phyloP scores from a whole-genome alignment of 1,140 invertebrate genomes.

The Solenopsis invicta region DNA sequence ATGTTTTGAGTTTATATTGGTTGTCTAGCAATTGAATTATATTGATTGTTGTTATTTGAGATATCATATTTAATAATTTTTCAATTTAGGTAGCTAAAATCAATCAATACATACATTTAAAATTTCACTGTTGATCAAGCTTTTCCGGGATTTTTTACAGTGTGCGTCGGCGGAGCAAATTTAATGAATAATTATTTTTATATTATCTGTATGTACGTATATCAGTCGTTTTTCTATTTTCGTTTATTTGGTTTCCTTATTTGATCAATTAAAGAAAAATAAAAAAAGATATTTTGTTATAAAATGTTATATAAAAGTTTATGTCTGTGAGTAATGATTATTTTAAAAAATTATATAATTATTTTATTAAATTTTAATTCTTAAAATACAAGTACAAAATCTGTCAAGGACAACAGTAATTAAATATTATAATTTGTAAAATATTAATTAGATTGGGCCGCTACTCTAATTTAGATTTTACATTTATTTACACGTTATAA shows the following conservation, averaged over 20 bases:
- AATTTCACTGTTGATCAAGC: too few relatives aligned
- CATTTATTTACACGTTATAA: slow-evolving; percentile 4
- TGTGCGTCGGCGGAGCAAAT: neutral
- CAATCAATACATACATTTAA: too few relatives aligned
- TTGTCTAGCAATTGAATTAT: too few relatives aligned
- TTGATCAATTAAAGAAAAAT: neutral
- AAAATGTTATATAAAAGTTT: neutral
- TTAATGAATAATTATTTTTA: neutral
- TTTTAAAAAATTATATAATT: neutral
- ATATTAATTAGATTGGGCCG: neutral
- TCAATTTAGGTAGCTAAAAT: too few relatives aligned
- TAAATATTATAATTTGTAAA: slow-evolving; percentile 18
- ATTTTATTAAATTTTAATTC: neutral
- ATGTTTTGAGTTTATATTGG: too few relatives aligned
- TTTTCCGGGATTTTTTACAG: too few relatives aligned
- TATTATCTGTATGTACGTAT: neutral
- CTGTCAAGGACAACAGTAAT: neutral
- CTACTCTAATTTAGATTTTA: neutral
- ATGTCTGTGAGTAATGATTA: neutral
- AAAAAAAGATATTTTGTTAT: neutral
- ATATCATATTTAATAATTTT: too few relatives aligned
- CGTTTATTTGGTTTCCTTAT: neutral
- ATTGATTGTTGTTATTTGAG: too few relatives aligned
- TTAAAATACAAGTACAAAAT: neutral
- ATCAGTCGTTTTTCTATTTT: neutral